These are phyloP conservation scores for Arrhopalites spinosus DNA, from an alignment of 2,888 invertebrate species.

Conservation along the genomic window DNA sequence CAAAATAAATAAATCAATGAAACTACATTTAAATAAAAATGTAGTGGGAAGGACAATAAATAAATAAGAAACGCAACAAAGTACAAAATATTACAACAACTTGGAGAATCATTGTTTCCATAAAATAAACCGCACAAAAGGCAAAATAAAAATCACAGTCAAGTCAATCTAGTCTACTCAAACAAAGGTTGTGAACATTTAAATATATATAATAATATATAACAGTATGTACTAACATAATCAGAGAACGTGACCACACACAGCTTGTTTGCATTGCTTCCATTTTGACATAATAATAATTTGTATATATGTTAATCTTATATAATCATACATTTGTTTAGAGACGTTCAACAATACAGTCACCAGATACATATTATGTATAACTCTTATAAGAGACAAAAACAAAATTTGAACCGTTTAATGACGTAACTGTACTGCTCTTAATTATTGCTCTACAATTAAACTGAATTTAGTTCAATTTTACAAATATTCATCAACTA, in stretches of 20 bases:
- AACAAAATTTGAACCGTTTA: not conserved
- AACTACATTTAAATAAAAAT: too few species aligned
- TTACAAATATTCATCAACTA: not conserved
- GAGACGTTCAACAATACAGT: not conserved
- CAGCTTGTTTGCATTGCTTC: slow-evolving; percentile 28
- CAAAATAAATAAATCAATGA: too few species aligned
- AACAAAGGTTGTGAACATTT: slow-evolving; percentile 20
- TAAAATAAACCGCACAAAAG: slow-evolving; percentile 32
- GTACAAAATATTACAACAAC: slow-evolving; percentile 19
- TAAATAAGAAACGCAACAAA: slow-evolving; percentile 1
- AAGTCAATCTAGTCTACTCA: slow-evolving; percentile 31
- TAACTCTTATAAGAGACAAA: not conserved
- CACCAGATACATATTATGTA: not conserved
- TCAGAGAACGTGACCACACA: not conserved
- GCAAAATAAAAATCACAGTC: slow-evolving; percentile 40
- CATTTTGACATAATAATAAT: slow-evolving; percentile 19
- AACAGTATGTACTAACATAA: not conserved
- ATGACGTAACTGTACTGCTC: not conserved
- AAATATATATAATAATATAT: not conserved
- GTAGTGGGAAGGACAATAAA: too few species aligned
- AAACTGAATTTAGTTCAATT: not conserved
- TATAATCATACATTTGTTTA: too few species aligned
- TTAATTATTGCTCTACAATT: not conserved
- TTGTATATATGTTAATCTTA: not conserved
- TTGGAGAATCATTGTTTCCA: slow-evolving; percentile 33